phyloP scores from a whole-genome alignment of 2,113 vertebrate genomes.

The Sylvilagus bachmani region DNA sequence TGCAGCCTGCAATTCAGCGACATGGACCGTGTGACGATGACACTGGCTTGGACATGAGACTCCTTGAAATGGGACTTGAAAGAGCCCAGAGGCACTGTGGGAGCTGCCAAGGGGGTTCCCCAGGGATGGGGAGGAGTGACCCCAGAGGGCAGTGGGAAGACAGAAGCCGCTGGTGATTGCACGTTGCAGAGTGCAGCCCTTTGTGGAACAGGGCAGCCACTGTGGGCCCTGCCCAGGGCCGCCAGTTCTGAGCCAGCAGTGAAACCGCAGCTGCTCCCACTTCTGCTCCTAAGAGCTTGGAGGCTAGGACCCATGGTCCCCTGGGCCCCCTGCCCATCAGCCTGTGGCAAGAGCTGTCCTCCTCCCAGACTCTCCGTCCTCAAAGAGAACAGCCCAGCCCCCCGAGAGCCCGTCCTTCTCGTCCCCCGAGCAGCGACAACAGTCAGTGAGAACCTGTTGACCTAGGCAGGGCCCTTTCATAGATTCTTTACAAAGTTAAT shows the following conservation, averaged over 20 bases:
- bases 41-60: conserved; percentile 10
- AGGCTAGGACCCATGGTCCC: background rate
- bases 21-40: background rate
- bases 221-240: background rate
- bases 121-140: background rate
- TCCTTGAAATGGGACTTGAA: conserved; percentile 43
- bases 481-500: background rate
- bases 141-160: background rate
- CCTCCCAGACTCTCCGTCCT: background rate
- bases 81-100: background rate
- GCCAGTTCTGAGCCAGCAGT: background rate
- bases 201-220: background rate
- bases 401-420: background rate
- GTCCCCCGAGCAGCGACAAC: background rate
- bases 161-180: background rate
- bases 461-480: background rate
- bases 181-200: background rate
- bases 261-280: background rate
- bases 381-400: background rate
- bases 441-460: background rate
- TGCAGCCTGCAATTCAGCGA: background rate
- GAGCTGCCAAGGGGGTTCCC: background rate
- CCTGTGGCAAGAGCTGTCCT: background rate
- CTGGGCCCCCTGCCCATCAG: background rate
- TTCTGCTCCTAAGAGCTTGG: background rate